These are phyloP conservation scores for Trinorchestia longiramus DNA, from an alignment of 1,140 invertebrate genomes.

Conservation along the genomic window DNA sequence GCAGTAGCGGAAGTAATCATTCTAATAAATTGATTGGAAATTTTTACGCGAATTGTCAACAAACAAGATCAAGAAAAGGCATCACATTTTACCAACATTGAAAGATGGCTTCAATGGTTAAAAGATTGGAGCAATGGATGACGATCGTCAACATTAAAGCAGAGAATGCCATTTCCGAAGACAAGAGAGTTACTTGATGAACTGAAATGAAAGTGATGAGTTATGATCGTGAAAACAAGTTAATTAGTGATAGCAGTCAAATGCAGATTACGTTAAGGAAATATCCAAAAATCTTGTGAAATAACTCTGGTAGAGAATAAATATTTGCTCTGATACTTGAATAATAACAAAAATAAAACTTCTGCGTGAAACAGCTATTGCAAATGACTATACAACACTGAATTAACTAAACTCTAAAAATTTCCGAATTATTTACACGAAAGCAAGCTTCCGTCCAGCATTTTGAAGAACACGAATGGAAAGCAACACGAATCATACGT, in stretches of 20 bases:
- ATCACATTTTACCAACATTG: background rate
- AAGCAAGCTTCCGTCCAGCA: constrained; percentile 1
- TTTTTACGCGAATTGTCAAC: background rate
- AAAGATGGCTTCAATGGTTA: background rate
- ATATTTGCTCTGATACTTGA: background rate
- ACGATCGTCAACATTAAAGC: constrained; percentile 17
- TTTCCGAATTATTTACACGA: constrained; percentile 18
- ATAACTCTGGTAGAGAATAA: background rate
- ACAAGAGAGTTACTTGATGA: constrained; percentile 30
- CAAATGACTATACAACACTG: constrained; percentile 25
- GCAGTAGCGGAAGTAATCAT: background rate
- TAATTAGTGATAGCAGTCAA: background rate
- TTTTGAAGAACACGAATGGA: background rate
- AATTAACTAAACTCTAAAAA: background rate
- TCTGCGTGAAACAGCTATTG: constrained; percentile 1
- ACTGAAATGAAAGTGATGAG: background rate
- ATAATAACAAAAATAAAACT: constrained; percentile 15
- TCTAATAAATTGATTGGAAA: background rate
- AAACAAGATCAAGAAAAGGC: background rate
- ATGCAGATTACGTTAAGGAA: background rate
- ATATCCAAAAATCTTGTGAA: background rate
- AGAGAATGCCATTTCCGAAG: constrained; percentile 45
- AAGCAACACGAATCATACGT: background rate
- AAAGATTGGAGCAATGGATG: background rate
- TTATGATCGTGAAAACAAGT: background rate